Evolutionary conservation across 2,888 invertebrate species (phyloP), one percentile per base, ranked within the genome.

Genomic region (Heliconius hortense): DNA sequence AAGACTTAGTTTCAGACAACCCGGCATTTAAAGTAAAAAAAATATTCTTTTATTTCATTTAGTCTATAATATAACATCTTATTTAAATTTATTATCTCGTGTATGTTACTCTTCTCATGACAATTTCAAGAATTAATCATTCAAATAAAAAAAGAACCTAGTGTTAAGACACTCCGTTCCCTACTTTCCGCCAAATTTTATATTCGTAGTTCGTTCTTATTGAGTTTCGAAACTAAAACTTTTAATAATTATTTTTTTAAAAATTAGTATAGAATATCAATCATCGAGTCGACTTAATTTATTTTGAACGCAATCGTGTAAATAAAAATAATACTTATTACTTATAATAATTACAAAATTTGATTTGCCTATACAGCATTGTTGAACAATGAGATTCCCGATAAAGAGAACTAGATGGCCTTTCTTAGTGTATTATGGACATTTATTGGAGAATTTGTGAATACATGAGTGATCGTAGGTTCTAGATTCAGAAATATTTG

Each of bases 381-480:
- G 11, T 53, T 53, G 10, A 68, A 53, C 28, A 28, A 53, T n/a
- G 26, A 24, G 7, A 24, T 24, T 68, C 10, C 10, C 13, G 1
- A 31, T 56, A 8, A 56, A 31, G 15, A 21, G 31, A 31, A 56
- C 4, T 56, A 69, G 56, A 24, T 31, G 11, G 21, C n/a, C 18
- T 62, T 71, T 43, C 11, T 26, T 71, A 71, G 35, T 28, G 43
- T n/a, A 39, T 43, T 62, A 39, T 69, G n/a, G 8, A 48, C 10
- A 21, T 28, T n/a, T 31, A 31, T n/a, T 10, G 48, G 26, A 35
- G 15, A 59, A 35, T 35, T 59, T 56, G 59, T 31, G n/a, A 26
- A 24, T 18, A 26, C 13, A 26, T 39, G 70, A 71, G 70, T 71
- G 70, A 60, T 39, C 56, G 70, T 59, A 71, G 70, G n/a, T 35